These are phyloP conservation scores for Kryptolebias marmoratus DNA, from an alignment of 2,113 vertebrate genomes.

Conservation along the genomic window DNA sequence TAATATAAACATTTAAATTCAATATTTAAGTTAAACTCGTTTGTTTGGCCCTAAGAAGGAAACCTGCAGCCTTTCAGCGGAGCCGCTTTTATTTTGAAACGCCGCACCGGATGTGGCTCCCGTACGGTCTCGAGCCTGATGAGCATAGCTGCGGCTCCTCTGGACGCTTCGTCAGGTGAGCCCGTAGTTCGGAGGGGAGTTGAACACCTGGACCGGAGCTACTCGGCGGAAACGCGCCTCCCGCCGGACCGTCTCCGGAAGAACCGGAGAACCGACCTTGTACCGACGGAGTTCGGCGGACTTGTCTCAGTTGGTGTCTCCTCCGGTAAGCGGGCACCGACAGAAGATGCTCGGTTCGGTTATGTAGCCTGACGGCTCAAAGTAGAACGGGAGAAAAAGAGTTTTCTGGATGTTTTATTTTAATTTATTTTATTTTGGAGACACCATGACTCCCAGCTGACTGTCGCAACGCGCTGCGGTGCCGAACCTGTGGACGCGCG, in stretches of 20 bases:
- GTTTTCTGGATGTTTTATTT: neutral
- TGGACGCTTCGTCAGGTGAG: constrained; percentile 46
- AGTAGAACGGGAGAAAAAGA: constrained; percentile 26
- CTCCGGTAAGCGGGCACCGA: constrained; percentile 13
- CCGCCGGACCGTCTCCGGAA: neutral
- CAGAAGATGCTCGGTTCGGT: constrained; percentile 8
- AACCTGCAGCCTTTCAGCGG: too few relatives aligned
- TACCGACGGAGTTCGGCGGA: constrained; percentile 37
- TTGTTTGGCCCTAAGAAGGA: too few relatives aligned
- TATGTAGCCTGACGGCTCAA: neutral
- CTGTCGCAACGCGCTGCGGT: constrained; percentile 51
- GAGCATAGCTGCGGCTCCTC: constrained; percentile 3
- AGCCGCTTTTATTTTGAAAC: constrained; percentile 55
- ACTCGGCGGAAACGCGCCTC: neutral
- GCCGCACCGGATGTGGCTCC: rapidly evolving
- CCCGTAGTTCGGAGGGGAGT: constrained; percentile 59
- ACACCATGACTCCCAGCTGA: constrained; percentile 5
- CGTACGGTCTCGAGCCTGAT: rapidly evolving
- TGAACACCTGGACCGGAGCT: constrained; percentile 4
- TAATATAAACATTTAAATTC: too few relatives aligned
- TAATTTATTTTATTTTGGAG: rapidly evolving
- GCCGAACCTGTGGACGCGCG: constrained; percentile 29
- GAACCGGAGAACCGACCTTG: neutral
- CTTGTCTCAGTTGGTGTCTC: constrained; percentile 48
- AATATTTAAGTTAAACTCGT: too few relatives aligned